phyloP scores from a whole-genome alignment of 2,888 invertebrate species.

The Morpho helenor region DNA sequence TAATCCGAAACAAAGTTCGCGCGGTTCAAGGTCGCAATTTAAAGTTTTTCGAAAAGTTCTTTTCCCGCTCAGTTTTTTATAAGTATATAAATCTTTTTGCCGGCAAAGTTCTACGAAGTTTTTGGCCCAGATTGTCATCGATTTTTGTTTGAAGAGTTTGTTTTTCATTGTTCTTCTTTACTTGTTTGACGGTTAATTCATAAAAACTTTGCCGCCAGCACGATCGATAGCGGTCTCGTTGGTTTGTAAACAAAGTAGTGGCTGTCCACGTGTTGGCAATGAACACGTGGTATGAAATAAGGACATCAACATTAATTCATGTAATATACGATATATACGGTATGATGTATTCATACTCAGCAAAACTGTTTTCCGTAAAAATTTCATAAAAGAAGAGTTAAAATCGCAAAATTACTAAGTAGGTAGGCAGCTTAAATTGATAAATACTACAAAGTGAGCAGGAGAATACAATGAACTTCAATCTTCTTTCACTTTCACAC shows the following conservation, averaged over 20 bases:
- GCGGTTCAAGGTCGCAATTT: slow-evolving; percentile 80
- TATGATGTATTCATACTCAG: too few relatives aligned
- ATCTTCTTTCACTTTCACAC: too few relatives aligned
- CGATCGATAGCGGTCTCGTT: slow-evolving; percentile 65
- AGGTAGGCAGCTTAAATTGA: too few relatives aligned
- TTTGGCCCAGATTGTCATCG: slow-evolving; percentile 80
- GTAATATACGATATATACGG: too few relatives aligned
- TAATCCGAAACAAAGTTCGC: slow-evolving; percentile 76
- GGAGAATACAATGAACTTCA: too few relatives aligned
- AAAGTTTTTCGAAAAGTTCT: slow-evolving; percentile 79
- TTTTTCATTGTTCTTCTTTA: slow-evolving; percentile 80
- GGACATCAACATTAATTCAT: too few relatives aligned
- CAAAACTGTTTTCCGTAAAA: too few relatives aligned
- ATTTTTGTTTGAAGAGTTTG: slow-evolving; percentile 80
- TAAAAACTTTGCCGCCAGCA: slow-evolving; percentile 75
- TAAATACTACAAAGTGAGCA: too few relatives aligned
- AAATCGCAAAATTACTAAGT: too few relatives aligned
- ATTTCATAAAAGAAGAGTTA: too few relatives aligned
- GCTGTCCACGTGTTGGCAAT: slow-evolving; percentile 12
- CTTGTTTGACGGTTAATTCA: slow-evolving; percentile 80
- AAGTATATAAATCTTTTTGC: slow-evolving; percentile 79
- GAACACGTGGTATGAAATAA: not conserved
- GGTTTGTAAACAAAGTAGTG: slow-evolving; percentile 60
- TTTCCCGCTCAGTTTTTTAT: slow-evolving; percentile 77
- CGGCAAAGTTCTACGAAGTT: slow-evolving; percentile 74